These are phyloP conservation scores for Menidia menidia DNA, from an alignment of 2,797 vertebrate species.

Conservation along the genomic window DNA sequence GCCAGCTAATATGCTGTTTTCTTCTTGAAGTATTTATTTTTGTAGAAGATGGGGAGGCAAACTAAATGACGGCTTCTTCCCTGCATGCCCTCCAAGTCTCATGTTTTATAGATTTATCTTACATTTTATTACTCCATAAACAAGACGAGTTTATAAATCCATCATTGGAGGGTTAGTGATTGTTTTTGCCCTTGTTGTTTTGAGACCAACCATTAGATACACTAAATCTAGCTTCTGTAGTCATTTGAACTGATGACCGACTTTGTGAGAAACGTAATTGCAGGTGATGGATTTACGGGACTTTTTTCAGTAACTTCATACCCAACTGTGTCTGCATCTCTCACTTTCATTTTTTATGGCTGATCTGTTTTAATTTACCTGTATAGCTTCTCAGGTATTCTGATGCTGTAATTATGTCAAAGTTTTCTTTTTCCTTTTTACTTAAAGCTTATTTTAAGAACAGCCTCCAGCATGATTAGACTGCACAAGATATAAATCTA, in stretches of 20 bases:
- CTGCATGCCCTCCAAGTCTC: conserved; percentile 22
- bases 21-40: conserved; percentile 40
- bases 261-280: conserved; percentile 13
- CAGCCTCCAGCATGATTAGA: conserved; percentile 48
- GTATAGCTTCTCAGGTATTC: conserved; percentile 20
- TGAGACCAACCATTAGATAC: conserved; percentile 31
- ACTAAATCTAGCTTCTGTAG: conserved; percentile 42
- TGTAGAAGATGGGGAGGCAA: conserved; percentile 16
- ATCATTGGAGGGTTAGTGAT: conserved; percentile 32
- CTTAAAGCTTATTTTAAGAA: conserved; percentile 15
- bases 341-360: conserved; percentile 53
- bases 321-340: conserved; percentile 31
- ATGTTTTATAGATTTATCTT: conserved; percentile 55
- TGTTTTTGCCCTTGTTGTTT: conserved; percentile 18
- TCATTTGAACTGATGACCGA: conserved; percentile 36
- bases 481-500: conserved; percentile 50
- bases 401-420: conserved; percentile 14
- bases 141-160: conserved; percentile 59
- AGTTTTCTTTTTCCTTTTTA: conserved; percentile 5
- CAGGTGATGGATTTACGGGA: conserved; percentile 55
- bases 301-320: conserved; percentile 67
- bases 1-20: conserved; percentile 24
- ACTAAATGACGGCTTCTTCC: conserved; percentile 45
- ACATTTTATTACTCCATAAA: conserved; percentile 62
- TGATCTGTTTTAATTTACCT: conserved; percentile 45